A percentile compares a stretch with the other conserved stretches of the same genome.
Conservation (phyloP, 1,140 invertebrate genomes). For the Drosophila elegans region DNA sequence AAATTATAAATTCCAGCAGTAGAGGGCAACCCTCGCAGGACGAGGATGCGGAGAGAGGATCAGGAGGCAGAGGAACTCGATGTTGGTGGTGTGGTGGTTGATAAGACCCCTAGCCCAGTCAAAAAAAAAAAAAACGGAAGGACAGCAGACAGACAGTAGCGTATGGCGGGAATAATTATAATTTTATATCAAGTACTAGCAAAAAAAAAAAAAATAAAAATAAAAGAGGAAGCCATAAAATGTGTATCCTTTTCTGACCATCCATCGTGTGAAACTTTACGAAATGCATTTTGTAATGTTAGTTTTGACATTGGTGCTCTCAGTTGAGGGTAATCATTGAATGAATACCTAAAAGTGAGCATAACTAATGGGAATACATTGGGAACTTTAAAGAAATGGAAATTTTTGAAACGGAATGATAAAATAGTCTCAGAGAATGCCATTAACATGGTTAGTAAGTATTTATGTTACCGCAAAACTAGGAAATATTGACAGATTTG, state of each 20-base stretch:
- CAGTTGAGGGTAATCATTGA: not conserved
- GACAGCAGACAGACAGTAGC: constrained; percentile 43
- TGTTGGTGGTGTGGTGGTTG: constrained; percentile 58
- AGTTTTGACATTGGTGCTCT: constrained; percentile 21
- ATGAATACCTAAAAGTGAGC: constrained; percentile 14
- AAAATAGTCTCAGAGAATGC: too few relatives aligned
- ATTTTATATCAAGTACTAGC: constrained; percentile 74
- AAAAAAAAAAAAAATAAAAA: constrained; percentile 15
- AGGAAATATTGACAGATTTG: not conserved
- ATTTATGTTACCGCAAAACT: too few relatives aligned
- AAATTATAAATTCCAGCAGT: constrained; percentile 72
- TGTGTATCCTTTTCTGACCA: constrained; percentile 66
- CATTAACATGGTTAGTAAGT: too few relatives aligned
- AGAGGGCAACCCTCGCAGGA: constrained; percentile 60
- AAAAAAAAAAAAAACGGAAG: constrained; percentile 11
- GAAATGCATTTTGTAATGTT: constrained; percentile 39
- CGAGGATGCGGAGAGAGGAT: constrained; percentile 24
- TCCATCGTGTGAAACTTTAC: constrained; percentile 56
- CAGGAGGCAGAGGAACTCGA: constrained; percentile 17
- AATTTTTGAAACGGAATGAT: not conserved
- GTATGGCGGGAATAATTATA: constrained; percentile 78
- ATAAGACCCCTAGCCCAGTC: constrained; percentile 27
- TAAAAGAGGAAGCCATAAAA: constrained; percentile 65
- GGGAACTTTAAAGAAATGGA: not conserved
- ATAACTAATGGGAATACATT: constrained; percentile 9